These are phyloP conservation scores for Eclectus roratus DNA, from an alignment of 2,113 vertebrate species.

Conservation along the genomic window DNA sequence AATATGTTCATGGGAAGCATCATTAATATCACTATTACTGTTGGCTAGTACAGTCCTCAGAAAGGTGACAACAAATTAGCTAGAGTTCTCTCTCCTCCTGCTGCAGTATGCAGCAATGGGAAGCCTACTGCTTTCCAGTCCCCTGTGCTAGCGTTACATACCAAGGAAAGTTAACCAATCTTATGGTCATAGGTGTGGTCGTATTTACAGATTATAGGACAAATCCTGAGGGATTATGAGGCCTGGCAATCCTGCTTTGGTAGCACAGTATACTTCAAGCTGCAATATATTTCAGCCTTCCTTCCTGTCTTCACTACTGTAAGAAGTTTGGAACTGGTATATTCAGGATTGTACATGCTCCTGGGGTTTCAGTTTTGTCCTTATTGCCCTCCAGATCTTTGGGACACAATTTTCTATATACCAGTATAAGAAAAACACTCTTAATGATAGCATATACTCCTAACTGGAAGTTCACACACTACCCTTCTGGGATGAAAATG, in stretches of 20 bases:
- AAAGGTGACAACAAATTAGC: neutral
- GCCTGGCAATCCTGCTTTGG: neutral
- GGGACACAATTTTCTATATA: neutral
- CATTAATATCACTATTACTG: neutral
- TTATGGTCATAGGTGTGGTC: neutral
- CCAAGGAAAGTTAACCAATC: neutral
- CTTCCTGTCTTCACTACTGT: neutral
- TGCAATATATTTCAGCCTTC: neutral
- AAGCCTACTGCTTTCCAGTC: neutral
- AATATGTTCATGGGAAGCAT: neutral
- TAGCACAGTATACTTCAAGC: neutral
- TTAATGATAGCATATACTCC: neutral
- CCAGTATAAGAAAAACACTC: neutral
- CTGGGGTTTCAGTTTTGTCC: neutral
- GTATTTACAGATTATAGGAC: neutral
- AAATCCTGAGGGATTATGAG: neutral
- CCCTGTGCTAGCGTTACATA: fast-evolving
- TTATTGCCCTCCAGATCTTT: neutral
- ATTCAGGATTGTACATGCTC: neutral
- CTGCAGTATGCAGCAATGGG: neutral
- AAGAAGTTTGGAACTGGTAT: neutral
- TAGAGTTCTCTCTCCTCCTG: neutral
- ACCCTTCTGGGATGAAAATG: neutral
- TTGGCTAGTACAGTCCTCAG: neutral
- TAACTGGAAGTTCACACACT: neutral